These are phyloP conservation scores for Pandemis heparana DNA, from an alignment of 2,888 invertebrate species.

Conservation along the genomic window DNA sequence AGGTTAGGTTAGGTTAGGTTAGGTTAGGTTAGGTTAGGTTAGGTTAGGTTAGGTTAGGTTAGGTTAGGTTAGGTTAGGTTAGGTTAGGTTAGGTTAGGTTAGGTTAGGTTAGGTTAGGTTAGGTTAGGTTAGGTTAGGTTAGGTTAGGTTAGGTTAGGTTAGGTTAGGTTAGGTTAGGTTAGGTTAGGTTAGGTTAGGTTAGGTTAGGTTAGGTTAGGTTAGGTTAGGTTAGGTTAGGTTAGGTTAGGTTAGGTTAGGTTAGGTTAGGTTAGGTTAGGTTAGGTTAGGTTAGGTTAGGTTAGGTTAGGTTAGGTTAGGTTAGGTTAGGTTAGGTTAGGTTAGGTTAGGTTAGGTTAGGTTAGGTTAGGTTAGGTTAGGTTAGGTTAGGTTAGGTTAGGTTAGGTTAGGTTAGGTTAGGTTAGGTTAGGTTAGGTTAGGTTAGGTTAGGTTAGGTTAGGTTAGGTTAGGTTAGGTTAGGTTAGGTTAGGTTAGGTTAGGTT, in stretches of 20 bases:
- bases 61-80: no score
- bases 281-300: slow-evolving; percentile 30
- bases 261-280: slow-evolving; percentile 25
- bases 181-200: slow-evolving; percentile 26
- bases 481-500: slow-evolving; percentile 44
- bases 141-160: no score
- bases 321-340: slow-evolving; percentile 24
- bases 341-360: slow-evolving; percentile 45
- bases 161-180: slow-evolving; percentile 30
- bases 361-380: slow-evolving; percentile 44
- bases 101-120: slow-evolving; percentile 30
- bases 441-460: slow-evolving; percentile 44
- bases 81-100: slow-evolving; percentile 30
- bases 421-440: slow-evolving; percentile 44
- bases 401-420: slow-evolving; percentile 45
- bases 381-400: slow-evolving; percentile 44
- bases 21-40: slow-evolving; percentile 29
- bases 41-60: slow-evolving; percentile 27
- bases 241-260: slow-evolving; percentile 29
- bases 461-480: slow-evolving; percentile 44
- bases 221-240: slow-evolving; percentile 30
- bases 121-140: slow-evolving; percentile 19
- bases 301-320: slow-evolving; percentile 38
- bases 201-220: slow-evolving; percentile 29
- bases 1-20: slow-evolving; percentile 30